Conservation (phyloP, 2,113 vertebrate species). For the Chlorodrepanis virens region DNA sequence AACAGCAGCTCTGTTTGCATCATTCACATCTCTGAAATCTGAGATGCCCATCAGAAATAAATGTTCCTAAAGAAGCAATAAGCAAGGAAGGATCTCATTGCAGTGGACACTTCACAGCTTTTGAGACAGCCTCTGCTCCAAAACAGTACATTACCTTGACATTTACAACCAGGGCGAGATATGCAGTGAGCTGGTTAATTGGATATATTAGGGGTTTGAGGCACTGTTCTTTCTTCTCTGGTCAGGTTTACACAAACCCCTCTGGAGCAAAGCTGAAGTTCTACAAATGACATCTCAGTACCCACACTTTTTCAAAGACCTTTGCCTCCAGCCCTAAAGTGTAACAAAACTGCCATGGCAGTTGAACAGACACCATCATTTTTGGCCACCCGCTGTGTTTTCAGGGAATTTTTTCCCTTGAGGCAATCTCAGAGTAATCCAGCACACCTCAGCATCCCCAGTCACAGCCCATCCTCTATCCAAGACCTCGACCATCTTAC, state of each 20-base stretch:
- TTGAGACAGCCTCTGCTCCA: neutral
- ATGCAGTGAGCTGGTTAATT: neutral
- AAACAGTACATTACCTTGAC: neutral
- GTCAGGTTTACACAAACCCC: neutral
- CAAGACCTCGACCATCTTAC: neutral
- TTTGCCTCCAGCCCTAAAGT: fast-evolving
- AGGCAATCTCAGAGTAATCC: neutral
- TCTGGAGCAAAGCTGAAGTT: neutral
- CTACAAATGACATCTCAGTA: neutral
- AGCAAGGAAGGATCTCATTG: neutral
- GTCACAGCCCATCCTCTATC: neutral
- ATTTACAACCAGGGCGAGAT: neutral
- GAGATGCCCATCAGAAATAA: neutral
- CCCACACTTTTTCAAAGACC: neutral
- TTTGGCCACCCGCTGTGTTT: neutral
- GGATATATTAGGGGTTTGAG: neutral
- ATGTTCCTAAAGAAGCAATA: neutral
- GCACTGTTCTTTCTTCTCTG: neutral
- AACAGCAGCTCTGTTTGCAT: neutral
- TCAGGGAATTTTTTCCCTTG: neutral
- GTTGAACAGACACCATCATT: neutral
- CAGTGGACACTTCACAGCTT: neutral
- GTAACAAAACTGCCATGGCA: neutral
- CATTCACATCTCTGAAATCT: neutral
- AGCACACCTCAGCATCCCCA: neutral